Evolutionary conservation across 1,140 invertebrate species (phyloP).

Genomic region (Caligus rogercresseyi): DNA sequence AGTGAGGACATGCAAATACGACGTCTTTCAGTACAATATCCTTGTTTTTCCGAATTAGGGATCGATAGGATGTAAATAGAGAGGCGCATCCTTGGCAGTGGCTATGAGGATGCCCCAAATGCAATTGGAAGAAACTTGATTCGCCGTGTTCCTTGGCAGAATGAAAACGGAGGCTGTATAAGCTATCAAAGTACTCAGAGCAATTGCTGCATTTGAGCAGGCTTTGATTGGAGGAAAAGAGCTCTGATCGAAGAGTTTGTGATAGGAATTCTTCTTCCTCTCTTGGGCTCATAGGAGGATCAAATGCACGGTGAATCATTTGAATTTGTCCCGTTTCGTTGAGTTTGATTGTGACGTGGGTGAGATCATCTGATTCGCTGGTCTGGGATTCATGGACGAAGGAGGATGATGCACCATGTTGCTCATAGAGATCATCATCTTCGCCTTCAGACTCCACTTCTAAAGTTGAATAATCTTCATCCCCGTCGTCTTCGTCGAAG

Average conservation of each 20-base stretch:
- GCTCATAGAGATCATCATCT: neutral
- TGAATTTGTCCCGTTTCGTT: neutral
- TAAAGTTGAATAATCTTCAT: neutral
- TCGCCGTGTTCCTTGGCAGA: neutral
- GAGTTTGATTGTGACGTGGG: neutral
- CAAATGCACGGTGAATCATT: neutral
- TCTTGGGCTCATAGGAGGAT: too few species aligned
- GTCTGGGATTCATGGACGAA: neutral
- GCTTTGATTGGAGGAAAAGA: neutral
- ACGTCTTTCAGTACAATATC: neutral
- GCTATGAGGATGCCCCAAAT: neutral
- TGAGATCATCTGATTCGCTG: neutral
- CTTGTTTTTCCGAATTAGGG: neutral
- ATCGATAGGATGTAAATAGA: neutral
- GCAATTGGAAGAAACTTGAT: neutral
- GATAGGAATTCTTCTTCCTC: neutral
- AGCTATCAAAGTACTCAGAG: neutral
- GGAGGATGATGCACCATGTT: neutral
- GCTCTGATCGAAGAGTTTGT: too few species aligned
- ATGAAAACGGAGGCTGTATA: neutral
- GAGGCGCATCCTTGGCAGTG: neutral
- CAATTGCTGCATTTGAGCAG: neutral
- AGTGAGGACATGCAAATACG: constrained; percentile 10
- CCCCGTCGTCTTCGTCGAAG: neutral
- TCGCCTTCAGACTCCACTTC: neutral